Base-by-base conservation (phyloP, 2,113 vertebrate species). In the Saguinus midas region DNA sequence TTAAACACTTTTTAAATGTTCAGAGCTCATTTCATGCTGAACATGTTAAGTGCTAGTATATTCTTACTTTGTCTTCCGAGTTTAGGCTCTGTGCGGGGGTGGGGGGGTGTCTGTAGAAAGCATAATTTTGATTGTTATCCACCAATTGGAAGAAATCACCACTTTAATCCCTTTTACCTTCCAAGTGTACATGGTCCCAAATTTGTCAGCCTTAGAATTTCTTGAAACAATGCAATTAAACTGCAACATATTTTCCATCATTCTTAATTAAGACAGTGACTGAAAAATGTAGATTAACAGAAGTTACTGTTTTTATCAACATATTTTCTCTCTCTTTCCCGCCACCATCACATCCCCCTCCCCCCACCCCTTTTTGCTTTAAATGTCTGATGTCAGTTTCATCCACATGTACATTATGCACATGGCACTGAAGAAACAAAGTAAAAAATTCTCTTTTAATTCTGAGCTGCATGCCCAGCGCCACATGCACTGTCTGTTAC, bases 401-500 rank as follows among this genome's bases (percentile, higher is more conserved):
- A 93, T 98, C 97, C 98, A 98, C 98, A 98, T 98, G 98, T 97
- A 98, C 97, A 91, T 98, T 98, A 98, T 98, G 97, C 98, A 98
- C 98, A 98, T 98, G 98, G 98, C 97, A 97, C 97, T 64, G 97
- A 97, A 96, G 97, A 98, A 98, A 98, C 98, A 96, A 98, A 98
- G 97, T 98, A 91, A 98, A 98, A 96, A 97, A 98, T 93, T 96
- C 98, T 98, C 98, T 98, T 98, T 97, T 92, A 94, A 94, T 98
- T 98, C 98, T 89, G 97, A 96, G 96, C 97, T 95, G 98, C 96
- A 80, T 97, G 98, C 98, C 97, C 98, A 97, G 97, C 98, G 95
- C 98, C 98, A 98, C 98, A 98, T 98, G 98, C 97, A 98, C 98
- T 98, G 98, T 99, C 98, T 99, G 99, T 98, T 99, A 98, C 98